Percentiles rank a stretch among this genome's conserved stretches.
Conservation (phyloP, 2,888 invertebrate species). For the Hypomecis punctinalis region DNA sequence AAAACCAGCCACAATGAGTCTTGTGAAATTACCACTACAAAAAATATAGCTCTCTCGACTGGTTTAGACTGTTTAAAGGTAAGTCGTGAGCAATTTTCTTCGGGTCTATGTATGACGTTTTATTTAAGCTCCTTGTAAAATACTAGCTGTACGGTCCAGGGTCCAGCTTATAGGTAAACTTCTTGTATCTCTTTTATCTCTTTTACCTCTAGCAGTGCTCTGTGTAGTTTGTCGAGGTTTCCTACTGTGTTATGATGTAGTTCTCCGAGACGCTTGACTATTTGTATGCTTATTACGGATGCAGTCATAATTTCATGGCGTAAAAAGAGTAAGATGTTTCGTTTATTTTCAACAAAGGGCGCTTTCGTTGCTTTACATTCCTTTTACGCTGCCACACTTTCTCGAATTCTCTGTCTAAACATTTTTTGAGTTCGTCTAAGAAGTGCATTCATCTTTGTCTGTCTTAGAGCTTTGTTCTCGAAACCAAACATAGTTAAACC, state of each 20-base stretch:
- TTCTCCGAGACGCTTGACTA: constrained; percentile 3
- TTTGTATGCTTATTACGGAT: constrained; percentile 19
- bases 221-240: constrained; percentile 8
- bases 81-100: constrained; percentile 19
- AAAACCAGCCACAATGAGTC: constrained; percentile 20
- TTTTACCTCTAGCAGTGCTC: background rate
- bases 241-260: constrained; percentile 16
- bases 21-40: constrained; percentile 21
- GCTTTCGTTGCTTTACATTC: constrained; percentile 8
- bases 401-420: constrained; percentile 2
- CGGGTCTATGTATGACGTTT: constrained; percentile 8
- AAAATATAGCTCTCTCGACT: constrained; percentile 13
- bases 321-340: background rate
- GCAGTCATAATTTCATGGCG: constrained; percentile 12
- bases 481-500: too few species aligned
- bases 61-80: constrained; percentile 4
- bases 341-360: constrained; percentile 5
- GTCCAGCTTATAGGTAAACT: constrained; percentile 2
- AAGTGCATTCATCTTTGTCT: background rate
- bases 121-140: constrained; percentile 13
- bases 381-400: constrained; percentile 5
- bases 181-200: constrained; percentile 8
- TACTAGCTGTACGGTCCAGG: background rate
- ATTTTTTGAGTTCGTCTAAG: background rate
- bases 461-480: too few species aligned